phyloP scores from a whole-genome alignment of 2,113 vertebrate species.

The Neodontobutis hainanensis region DNA sequence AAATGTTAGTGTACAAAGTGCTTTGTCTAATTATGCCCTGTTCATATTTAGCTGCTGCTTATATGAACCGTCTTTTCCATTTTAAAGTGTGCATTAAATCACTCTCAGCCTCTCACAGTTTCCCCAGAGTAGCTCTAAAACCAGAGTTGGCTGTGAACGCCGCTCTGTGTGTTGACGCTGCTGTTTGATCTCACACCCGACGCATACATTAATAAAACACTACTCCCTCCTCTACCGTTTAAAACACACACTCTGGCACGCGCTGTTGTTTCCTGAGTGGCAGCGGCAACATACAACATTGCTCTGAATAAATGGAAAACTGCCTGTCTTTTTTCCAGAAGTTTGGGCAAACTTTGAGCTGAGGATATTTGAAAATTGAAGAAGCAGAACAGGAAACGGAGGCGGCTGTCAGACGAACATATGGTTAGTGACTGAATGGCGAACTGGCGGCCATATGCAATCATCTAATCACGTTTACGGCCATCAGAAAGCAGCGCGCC shows the following conservation, averaged over 20 bases:
- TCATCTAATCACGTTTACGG: slow-evolving; percentile 68
- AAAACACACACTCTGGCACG: slow-evolving; percentile 58
- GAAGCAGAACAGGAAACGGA: slow-evolving; percentile 59
- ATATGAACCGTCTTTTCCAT: no score
- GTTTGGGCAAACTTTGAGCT: slow-evolving; percentile 49
- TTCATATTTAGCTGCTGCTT: no score
- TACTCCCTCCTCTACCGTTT: slow-evolving; percentile 45
- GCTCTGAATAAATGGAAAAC: slow-evolving; percentile 45
- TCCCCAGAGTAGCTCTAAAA: slow-evolving; percentile 50
- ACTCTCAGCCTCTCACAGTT: slow-evolving; percentile 8
- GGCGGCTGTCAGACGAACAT: slow-evolving; percentile 70
- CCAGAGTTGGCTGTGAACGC: slow-evolving; percentile 46
- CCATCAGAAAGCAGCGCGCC: slow-evolving; percentile 58
- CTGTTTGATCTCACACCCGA: slow-evolving; percentile 70
- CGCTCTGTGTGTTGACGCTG: slow-evolving; percentile 47
- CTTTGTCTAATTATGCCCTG: no score
- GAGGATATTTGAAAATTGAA: slow-evolving; percentile 64
- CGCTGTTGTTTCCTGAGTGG: slow-evolving; percentile 52
- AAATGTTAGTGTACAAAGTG: no score
- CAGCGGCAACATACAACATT: slow-evolving; percentile 64
- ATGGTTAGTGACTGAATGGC: slow-evolving; percentile 68
- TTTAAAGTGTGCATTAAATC: slow-evolving; percentile 13
- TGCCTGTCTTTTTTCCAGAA: slow-evolving; percentile 22
- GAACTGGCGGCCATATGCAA: slow-evolving; percentile 71
- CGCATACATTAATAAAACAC: slow-evolving; percentile 68